A percentile compares a stretch with the other conserved stretches of the same genome.
Conservation (phyloP, 2,797 vertebrate genomes). For the Notamacropus eugenii region DNA sequence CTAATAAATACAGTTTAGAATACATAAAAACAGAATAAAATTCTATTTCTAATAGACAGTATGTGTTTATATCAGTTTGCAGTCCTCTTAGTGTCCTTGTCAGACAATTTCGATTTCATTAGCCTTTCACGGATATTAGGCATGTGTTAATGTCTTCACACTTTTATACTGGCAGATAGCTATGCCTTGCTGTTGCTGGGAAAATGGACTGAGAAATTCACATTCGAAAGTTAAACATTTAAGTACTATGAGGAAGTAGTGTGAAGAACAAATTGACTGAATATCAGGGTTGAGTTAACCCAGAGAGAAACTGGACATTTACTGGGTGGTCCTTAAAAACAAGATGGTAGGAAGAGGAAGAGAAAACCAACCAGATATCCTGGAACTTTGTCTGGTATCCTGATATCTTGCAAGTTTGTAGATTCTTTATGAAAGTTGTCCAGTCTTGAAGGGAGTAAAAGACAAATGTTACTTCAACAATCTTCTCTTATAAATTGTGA, state of each 20-base stretch:
- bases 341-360: background rate
- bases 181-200: background rate
- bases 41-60: slow-evolving; percentile 40
- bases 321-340: background rate
- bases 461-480: background rate
- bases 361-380: background rate
- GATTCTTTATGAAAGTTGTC: background rate
- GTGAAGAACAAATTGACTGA: background rate
- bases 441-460: background rate
- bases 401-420: background rate
- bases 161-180: slow-evolving; percentile 21
- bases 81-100: slow-evolving; percentile 37
- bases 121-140: slow-evolving; percentile 37
- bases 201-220: background rate
- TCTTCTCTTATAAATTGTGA: background rate
- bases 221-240: slow-evolving; percentile 6
- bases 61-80: slow-evolving; percentile 54
- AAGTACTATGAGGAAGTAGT: background rate
- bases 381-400: background rate
- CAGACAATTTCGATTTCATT: slow-evolving; percentile 57
- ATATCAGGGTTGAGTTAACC: slow-evolving; percentile 13
- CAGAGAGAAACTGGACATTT: background rate
- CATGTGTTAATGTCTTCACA: slow-evolving; percentile 39
- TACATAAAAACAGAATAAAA: slow-evolving; percentile 47
- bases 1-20: slow-evolving; percentile 25